Conservation (phyloP, 2,888 invertebrate species). For the Drosophila stalkeri region DNA sequence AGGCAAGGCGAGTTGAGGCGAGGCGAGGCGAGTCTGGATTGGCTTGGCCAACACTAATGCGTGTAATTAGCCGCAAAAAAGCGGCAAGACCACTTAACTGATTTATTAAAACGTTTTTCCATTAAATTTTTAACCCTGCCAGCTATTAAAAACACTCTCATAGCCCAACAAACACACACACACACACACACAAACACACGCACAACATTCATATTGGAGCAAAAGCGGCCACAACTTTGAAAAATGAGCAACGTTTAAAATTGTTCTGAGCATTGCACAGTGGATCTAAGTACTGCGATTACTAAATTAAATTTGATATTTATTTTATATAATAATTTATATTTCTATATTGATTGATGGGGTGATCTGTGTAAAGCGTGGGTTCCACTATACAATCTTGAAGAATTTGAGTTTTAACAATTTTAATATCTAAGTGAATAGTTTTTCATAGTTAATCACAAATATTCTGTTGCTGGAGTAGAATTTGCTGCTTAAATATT, state of each 20-base stretch:
- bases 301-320: neutral
- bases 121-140: conserved; percentile 80
- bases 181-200: conserved; percentile 33
- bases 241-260: conserved; percentile 77
- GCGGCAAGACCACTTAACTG: conserved; percentile 82
- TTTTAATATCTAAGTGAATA: too few species aligned
- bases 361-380: too few species aligned
- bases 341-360: neutral
- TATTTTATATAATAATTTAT: neutral
- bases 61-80: conserved; percentile 82
- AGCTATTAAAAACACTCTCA: conserved; percentile 76
- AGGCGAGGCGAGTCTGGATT: conserved; percentile 27
- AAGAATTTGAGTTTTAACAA: too few species aligned
- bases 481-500: too few species aligned
- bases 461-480: too few species aligned
- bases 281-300: conserved; percentile 33
- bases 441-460: too few species aligned
- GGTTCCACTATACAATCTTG: too few species aligned
- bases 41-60: conserved; percentile 74
- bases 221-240: conserved; percentile 70
- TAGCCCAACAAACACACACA: conserved; percentile 22
- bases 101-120: conserved; percentile 81
- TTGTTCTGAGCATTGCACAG: conserved; percentile 62
- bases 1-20: neutral
- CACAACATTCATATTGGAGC: conserved; percentile 46